Conservation (phyloP, 2,797 vertebrate species). For the Bradypodion pumilum region DNA sequence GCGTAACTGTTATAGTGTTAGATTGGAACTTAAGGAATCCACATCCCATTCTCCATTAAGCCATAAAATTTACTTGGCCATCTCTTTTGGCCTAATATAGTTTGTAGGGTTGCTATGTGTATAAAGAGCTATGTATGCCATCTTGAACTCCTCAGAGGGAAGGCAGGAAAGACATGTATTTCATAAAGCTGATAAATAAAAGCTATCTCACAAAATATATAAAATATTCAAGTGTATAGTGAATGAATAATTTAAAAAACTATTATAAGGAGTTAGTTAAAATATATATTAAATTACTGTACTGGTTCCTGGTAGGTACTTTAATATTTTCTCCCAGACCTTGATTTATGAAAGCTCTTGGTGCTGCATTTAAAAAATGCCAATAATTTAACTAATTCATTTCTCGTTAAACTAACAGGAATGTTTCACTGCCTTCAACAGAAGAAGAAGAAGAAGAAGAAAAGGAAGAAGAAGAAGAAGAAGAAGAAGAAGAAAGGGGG, state of each 20-base stretch:
- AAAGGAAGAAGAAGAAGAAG: too few relatives aligned
- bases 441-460: too few relatives aligned
- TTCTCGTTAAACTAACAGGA: neutral
- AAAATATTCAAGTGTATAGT: neutral
- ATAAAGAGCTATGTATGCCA: too few relatives aligned
- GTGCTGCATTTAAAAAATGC: rapidly evolving
- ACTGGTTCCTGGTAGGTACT: neutral
- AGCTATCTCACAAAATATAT: neutral
- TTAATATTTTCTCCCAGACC: neutral
- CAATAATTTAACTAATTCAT: neutral
- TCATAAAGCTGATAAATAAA: neutral
- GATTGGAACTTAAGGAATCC: too few relatives aligned
- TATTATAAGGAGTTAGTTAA: neutral
- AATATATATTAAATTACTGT: neutral
- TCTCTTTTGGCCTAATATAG: too few relatives aligned
- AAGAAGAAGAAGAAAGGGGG: too few relatives aligned
- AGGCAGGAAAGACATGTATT: too few relatives aligned
- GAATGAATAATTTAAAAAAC: neutral
- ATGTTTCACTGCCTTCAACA: neutral
- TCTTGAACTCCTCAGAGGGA: too few relatives aligned
- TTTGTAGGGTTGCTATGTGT: too few relatives aligned
- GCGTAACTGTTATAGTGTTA: too few relatives aligned
- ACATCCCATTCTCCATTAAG: too few relatives aligned
- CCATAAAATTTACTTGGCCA: too few relatives aligned
- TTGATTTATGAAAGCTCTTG: neutral